phyloP scores from a whole-genome alignment of 2,888 invertebrate genomes.

The Toxonevra muliebris region DNA sequence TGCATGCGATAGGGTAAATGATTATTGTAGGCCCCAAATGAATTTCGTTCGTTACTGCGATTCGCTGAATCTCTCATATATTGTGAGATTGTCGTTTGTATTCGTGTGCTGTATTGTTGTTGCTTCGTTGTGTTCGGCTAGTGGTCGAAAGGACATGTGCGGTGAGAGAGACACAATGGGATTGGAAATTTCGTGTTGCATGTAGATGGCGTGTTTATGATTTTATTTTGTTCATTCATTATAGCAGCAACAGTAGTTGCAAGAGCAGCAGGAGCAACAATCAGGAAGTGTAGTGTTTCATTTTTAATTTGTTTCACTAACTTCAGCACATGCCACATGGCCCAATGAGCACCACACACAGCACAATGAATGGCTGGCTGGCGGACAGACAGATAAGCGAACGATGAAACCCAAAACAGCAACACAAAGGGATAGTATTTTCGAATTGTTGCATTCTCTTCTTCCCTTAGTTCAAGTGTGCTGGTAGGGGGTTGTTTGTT shows the following conservation, averaged over 20 bases:
- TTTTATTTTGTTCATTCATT: constrained; percentile 1
- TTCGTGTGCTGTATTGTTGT: constrained; percentile 30
- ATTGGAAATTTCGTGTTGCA: background rate
- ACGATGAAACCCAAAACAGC: background rate
- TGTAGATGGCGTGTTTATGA: constrained; percentile 5
- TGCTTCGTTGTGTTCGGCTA: constrained; percentile 21
- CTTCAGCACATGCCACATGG: constrained; percentile 39
- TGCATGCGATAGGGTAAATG: constrained; percentile 1
- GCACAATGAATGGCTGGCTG: too few relatives aligned
- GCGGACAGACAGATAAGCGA: too few relatives aligned
- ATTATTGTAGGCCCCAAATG: constrained; percentile 31
- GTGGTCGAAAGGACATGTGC: constrained; percentile 43
- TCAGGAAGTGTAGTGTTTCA: constrained; percentile 48
- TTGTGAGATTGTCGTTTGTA: too few relatives aligned
- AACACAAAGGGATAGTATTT: constrained; percentile 23
- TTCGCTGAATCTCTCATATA: too few relatives aligned
- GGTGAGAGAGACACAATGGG: constrained; percentile 33
- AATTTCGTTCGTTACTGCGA: constrained; percentile 33
- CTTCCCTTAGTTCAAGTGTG: background rate
- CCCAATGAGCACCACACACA: constrained; percentile 33
- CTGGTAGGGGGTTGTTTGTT: constrained; percentile 11
- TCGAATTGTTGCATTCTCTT: constrained; percentile 29
- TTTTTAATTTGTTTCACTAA: background rate
- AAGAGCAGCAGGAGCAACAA: constrained; percentile 43
- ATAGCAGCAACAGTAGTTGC: constrained; percentile 14